Evolutionary conservation across 2,113 vertebrate species (phyloP).

Genomic region (mouse (Mus musculus)): DNA sequence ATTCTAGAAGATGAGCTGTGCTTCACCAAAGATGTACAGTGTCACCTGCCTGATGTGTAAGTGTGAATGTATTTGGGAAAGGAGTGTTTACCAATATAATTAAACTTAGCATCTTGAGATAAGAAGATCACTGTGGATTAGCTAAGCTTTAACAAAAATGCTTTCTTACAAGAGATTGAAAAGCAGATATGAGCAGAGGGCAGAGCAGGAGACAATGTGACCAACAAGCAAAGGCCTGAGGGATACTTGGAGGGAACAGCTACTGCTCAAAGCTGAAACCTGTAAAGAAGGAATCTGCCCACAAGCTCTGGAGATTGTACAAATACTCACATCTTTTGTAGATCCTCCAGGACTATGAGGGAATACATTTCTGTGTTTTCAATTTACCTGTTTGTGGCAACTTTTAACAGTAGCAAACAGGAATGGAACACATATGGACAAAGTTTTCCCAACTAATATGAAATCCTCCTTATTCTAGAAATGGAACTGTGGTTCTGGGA

Average conservation of each 20-base stretch:
- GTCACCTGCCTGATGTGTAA: not conserved
- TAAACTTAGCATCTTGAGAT: not conserved
- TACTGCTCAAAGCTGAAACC: not conserved
- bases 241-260: not conserved
- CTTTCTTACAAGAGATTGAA: not conserved
- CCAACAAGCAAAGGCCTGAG: not conserved
- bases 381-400: not conserved
- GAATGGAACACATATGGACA: not conserved
- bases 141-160: not conserved
- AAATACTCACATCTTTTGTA: not conserved
- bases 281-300: not conserved
- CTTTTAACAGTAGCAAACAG: not conserved
- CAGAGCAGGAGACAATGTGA: not conserved
- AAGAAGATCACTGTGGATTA: not conserved
- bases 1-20: not conserved
- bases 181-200: not conserved
- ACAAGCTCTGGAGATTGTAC: not conserved
- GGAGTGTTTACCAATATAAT: not conserved
- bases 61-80: not conserved
- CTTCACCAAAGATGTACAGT: not conserved
- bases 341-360: not conserved
- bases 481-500: too few relatives aligned
- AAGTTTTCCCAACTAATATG: not conserved
- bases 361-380: conserved; percentile 3
- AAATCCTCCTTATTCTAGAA: conserved; percentile 35